Evolutionary conservation across 2,888 invertebrate species (phyloP), one percentile per base, ranked within the genome.

Genomic region (Athalia rosae): DNA sequence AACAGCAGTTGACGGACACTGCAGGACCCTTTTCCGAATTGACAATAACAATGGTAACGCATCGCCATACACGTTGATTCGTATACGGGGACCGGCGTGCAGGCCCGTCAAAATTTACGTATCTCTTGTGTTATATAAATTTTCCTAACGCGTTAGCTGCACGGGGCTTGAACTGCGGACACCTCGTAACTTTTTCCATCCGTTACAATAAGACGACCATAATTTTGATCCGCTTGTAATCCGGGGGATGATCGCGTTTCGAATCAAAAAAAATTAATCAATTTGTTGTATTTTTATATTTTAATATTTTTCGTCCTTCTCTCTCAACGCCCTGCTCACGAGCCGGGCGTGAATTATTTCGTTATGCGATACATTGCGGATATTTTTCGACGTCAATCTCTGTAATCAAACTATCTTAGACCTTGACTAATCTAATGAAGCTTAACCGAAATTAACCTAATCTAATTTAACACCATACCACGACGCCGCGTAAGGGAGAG

Each of bases 21-120:
- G 28, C 28, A 28, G 77, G 77, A 69, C 71, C 63, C 77, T 77
- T 71, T 77, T 77, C 41, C 69, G 61, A 77, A 71, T 77, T 73
- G 77, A 53, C 53, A 77, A 77, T 74, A 59, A 74, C 74, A 61
- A 74, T 74, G 74, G 61, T 61, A 62, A 62, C 62, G 41, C 74
- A 59, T 74, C 61, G 77, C 28, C 28, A 28, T 28, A 28, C 28
- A 28, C 28, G 28, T 28, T 28, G 28, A 28, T 28, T 28, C 28
- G 28, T 28, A 28, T 28, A 28, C 28, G 28, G 28, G 28, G 11
- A 48, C 48, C 8, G 77, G 45, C 77, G 45, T 58, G 53, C 69
- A 48, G 76, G 48, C 69, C 45, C 61, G 50, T 8, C 45, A 8
- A 71, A 71, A 71, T 71, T 71, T 71, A 71, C 50, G 56, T 58